Evolutionary conservation across 2,113 vertebrate species (phyloP).

Genomic region (Gulo gulo): DNA sequence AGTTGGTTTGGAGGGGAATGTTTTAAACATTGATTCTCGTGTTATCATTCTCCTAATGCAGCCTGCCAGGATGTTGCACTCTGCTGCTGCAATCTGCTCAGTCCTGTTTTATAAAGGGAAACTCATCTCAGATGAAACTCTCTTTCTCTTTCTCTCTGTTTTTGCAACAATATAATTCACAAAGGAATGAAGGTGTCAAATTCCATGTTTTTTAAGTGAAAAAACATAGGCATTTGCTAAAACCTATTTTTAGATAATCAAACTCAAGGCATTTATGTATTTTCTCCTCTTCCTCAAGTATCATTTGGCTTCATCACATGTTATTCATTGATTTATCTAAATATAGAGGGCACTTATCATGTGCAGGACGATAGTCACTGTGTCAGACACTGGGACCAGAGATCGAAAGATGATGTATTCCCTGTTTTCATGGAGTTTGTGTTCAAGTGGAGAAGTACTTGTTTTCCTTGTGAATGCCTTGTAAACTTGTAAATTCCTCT

Average conservation of each 20-base stretch:
- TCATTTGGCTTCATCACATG: neutral
- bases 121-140: conserved; percentile 14
- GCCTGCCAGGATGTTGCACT: conserved; percentile 71
- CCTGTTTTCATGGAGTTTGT: neutral
- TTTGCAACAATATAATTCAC: conserved; percentile 60
- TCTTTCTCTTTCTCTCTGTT: neutral
- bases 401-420: too few species aligned
- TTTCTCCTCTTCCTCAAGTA: neutral
- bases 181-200: conserved; percentile 57
- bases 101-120: conserved; percentile 61
- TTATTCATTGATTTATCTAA: neutral
- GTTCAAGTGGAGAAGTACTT: neutral
- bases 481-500: neutral
- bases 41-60: conserved; percentile 57
- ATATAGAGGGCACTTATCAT: rapidly evolving
- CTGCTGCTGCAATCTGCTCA: conserved; percentile 65
- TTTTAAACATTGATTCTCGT: conserved; percentile 66
- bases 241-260: neutral
- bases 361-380: neutral
- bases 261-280: neutral
- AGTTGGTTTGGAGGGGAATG: conserved; percentile 69
- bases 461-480: neutral
- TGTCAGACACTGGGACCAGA: neutral
- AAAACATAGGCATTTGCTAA: neutral
- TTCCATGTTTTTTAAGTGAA: neutral